These are phyloP conservation scores for Garrulus glandarius DNA, from an alignment of 2,797 vertebrate genomes.

Conservation along the genomic window DNA sequence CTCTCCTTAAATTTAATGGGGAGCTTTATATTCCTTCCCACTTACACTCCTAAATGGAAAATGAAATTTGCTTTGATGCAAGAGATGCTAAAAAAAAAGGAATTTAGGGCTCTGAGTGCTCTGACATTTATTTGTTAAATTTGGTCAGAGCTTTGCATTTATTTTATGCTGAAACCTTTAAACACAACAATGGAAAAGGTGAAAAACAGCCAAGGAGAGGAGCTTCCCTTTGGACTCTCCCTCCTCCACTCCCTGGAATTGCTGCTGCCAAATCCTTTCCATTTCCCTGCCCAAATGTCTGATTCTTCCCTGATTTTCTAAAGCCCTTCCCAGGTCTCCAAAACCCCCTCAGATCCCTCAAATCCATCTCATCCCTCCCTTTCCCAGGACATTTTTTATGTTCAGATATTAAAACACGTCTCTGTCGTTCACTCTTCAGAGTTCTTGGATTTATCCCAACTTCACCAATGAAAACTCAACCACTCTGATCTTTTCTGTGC, in stretches of 20 bases:
- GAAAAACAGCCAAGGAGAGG: background rate
- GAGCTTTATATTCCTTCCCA: slow-evolving; percentile 15
- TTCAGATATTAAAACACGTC: background rate
- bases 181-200: background rate
- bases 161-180: background rate
- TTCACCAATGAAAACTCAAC: background rate
- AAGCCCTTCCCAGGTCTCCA: background rate
- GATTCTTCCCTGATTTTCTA: background rate
- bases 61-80: slow-evolving; percentile 19
- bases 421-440: background rate
- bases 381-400: background rate
- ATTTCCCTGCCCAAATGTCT: background rate
- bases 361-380: background rate
- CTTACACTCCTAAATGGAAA: slow-evolving; percentile 23
- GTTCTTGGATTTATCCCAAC: background rate
- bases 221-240: background rate
- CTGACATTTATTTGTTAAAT: slow-evolving; percentile 44
- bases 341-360: background rate
- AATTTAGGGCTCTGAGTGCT: slow-evolving; percentile 8
- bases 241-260: background rate
- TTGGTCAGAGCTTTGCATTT: background rate
- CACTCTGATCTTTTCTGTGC: background rate
- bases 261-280: background rate
- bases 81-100: background rate
- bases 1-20: slow-evolving; percentile 41